Percentiles rank a stretch among this genome's conserved stretches.
These are phyloP conservation scores for Anoplolepis gracilipes DNA, from an alignment of 1,140 invertebrate genomes.

Conservation along the genomic window DNA sequence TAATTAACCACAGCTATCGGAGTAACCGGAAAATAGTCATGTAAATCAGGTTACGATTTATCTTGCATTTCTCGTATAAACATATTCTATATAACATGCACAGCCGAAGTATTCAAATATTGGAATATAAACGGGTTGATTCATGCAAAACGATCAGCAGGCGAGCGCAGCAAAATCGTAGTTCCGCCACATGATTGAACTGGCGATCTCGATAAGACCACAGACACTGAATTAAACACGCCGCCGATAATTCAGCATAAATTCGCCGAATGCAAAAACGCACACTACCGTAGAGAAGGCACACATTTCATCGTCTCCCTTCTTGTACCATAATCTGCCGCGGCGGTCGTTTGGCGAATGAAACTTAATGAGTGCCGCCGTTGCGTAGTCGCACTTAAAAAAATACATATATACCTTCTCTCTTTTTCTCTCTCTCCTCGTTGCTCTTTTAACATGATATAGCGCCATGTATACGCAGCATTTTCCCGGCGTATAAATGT, in stretches of 20 bases:
- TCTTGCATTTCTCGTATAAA: constrained; percentile 38
- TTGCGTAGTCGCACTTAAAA: constrained; percentile 36
- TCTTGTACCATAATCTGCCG: constrained; percentile 21
- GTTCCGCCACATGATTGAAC: constrained; percentile 49
- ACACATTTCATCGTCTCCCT: constrained; percentile 13
- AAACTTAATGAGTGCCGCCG: constrained; percentile 47
- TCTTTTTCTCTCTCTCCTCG: background rate
- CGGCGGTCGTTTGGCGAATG: constrained; percentile 14
- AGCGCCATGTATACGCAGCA: constrained; percentile 13
- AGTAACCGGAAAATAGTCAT: constrained; percentile 36
- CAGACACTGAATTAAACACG: constrained; percentile 57
- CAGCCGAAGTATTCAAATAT: constrained; percentile 43
- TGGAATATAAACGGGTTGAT: constrained; percentile 48
- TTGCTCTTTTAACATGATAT: constrained; percentile 34
- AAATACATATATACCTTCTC: background rate
- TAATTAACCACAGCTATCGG: constrained; percentile 40
- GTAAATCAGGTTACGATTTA: constrained; percentile 53
- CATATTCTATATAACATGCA: constrained; percentile 47
- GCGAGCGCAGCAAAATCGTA: constrained; percentile 42
- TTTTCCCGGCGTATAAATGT: constrained; percentile 32
- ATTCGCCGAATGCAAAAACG: constrained; percentile 54
- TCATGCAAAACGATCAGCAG: constrained; percentile 29
- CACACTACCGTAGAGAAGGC: constrained; percentile 7
- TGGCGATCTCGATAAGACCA: constrained; percentile 46
- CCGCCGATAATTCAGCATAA: constrained; percentile 51